These are phyloP conservation scores for Girardia tigrina DNA, from an alignment of 2,888 invertebrate species.

Conservation along the genomic window DNA sequence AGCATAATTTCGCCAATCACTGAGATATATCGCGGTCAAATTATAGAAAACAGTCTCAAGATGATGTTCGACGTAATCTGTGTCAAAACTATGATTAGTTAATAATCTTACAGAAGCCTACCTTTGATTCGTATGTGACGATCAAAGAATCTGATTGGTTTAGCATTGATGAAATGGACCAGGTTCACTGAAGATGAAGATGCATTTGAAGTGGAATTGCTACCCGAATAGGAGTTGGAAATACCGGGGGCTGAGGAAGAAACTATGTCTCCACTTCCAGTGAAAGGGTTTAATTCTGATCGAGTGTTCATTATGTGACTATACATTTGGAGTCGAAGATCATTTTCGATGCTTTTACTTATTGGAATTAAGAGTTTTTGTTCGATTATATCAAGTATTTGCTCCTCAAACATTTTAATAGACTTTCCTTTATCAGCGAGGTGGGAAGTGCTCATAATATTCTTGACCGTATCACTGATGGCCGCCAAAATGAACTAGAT, in stretches of 20 bases:
- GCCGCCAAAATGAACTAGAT: slow-evolving; percentile 55
- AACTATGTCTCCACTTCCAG: not conserved
- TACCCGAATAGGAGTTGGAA: not conserved
- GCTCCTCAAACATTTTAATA: slow-evolving; percentile 44
- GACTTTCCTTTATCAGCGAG: slow-evolving; percentile 42
- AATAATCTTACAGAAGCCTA: slow-evolving; percentile 40
- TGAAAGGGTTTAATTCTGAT: slow-evolving; percentile 26
- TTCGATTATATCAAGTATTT: slow-evolving; percentile 41
- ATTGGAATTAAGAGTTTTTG: slow-evolving; percentile 55
- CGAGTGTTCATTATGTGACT: slow-evolving; percentile 58
- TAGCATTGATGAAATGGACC: slow-evolving; percentile 56
- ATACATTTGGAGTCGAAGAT: slow-evolving; percentile 77
- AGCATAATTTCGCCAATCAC: slow-evolving; percentile 91
- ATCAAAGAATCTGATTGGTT: slow-evolving; percentile 54
- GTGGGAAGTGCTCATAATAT: slow-evolving; percentile 46
- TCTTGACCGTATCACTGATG: slow-evolving; percentile 51
- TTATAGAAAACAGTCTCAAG: slow-evolving; percentile 88
- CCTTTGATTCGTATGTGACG: slow-evolving; percentile 59
- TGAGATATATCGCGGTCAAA: slow-evolving; percentile 82
- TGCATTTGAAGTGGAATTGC: not conserved
- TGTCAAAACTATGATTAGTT: slow-evolving; percentile 24
- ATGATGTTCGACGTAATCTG: slow-evolving; percentile 66
- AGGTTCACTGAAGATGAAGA: slow-evolving; percentile 38
- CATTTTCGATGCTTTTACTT: slow-evolving; percentile 76
- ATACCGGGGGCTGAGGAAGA: not conserved